These are phyloP conservation scores for Pseudoatta argentina DNA, from an alignment of 1,140 invertebrate genomes.

Conservation along the genomic window DNA sequence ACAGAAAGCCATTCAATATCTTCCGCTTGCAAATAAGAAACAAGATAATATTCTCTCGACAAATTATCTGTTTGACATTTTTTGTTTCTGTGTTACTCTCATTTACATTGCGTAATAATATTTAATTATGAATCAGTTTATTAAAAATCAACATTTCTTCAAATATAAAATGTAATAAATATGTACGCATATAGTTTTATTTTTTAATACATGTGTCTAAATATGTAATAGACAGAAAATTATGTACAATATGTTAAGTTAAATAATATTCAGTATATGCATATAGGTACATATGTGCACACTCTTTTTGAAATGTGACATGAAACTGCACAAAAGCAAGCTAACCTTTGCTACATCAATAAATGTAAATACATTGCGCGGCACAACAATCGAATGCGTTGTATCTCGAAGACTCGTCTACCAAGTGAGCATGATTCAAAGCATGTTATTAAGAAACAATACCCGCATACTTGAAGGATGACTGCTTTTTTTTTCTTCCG, in stretches of 20 bases:
- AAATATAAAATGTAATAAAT: neutral
- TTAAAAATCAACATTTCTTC: conserved; percentile 9
- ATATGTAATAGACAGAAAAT: neutral
- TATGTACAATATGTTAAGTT: neutral
- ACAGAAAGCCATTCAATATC: conserved; percentile 19
- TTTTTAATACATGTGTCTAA: neutral
- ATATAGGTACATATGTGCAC: neutral
- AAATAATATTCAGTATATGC: neutral
- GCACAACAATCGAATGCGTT: conserved; percentile 55
- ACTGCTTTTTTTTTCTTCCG: conserved; percentile 68
- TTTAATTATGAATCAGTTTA: conserved; percentile 1
- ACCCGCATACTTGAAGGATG: conserved; percentile 71
- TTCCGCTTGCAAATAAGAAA: neutral
- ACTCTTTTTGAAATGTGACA: neutral
- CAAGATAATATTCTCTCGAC: neutral
- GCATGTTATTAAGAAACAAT: conserved; percentile 69
- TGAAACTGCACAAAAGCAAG: conserved; percentile 31
- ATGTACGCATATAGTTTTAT: neutral
- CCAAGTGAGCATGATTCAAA: conserved; percentile 58
- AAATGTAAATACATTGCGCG: conserved; percentile 39
- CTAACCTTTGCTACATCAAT: conserved; percentile 40
- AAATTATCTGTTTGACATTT: neutral
- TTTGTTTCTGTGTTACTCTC: neutral
- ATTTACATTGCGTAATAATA: neutral
- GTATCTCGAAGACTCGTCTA: conserved; percentile 43